Evolutionary conservation across 2,113 vertebrate species (phyloP).

Genomic region (Mesitornis unicolor): DNA sequence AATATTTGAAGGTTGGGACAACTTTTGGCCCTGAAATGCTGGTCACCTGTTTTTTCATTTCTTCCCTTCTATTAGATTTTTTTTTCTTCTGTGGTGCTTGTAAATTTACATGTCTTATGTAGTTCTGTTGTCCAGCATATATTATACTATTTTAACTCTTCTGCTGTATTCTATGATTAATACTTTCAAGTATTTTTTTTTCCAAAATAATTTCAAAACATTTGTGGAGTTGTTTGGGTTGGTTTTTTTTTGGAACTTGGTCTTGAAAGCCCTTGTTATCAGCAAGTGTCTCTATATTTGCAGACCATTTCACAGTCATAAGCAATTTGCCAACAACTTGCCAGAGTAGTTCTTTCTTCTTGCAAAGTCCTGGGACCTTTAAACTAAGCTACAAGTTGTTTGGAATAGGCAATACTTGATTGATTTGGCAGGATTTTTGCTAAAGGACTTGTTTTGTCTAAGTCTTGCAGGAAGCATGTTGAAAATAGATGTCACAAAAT

Average conservation of each 20-base stretch:
- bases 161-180: not conserved
- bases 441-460: not conserved
- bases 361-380: not conserved
- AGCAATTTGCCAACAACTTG: not conserved
- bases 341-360: not conserved
- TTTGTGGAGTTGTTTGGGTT: not conserved
- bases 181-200: not conserved
- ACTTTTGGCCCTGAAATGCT: not conserved
- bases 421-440: not conserved
- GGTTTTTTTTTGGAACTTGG: not conserved
- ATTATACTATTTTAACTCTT: not conserved
- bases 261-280: not conserved
- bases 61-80: no score
- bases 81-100: not conserved
- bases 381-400: not conserved
- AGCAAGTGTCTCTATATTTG: not conserved
- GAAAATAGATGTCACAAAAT: not conserved
- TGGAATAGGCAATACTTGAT: not conserved
- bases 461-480: accelerated
- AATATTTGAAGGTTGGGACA: not conserved
- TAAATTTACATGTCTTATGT: not conserved
- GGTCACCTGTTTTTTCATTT: not conserved
- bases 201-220: not conserved
- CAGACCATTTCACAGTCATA: not conserved
- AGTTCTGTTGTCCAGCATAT: not conserved